Conservation (phyloP, 2,888 invertebrate species). For the Phanerotoma sp. region DNA sequence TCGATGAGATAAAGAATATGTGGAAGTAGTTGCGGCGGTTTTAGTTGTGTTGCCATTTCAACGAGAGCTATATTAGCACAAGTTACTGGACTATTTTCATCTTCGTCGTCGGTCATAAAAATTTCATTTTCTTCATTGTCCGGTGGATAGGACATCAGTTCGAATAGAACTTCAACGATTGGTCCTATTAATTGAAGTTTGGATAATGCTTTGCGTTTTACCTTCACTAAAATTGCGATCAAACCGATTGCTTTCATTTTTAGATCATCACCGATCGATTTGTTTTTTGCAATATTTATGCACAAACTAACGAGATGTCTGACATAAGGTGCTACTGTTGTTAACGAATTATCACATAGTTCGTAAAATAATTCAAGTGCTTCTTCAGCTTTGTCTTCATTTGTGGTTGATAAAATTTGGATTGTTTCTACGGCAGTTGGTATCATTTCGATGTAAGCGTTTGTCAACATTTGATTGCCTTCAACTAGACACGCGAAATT, state of each 20-base stretch:
- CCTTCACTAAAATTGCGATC: too few relatives aligned
- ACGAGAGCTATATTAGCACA: slow-evolving; percentile 76
- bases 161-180: slow-evolving; percentile 64
- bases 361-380: slow-evolving; percentile 68
- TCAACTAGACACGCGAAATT: slow-evolving; percentile 67
- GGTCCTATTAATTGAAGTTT: slow-evolving; percentile 71
- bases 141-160: slow-evolving; percentile 67
- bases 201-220: too few relatives aligned
- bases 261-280: slow-evolving; percentile 62
- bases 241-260: slow-evolving; percentile 70
- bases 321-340: slow-evolving; percentile 66
- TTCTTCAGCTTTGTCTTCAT: slow-evolving; percentile 65
- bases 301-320: slow-evolving; percentile 68
- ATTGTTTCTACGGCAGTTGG: slow-evolving; percentile 67
- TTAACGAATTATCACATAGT: slow-evolving; percentile 65
- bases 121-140: slow-evolving; percentile 67
- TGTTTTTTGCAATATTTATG: slow-evolving; percentile 64
- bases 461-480: slow-evolving; percentile 64
- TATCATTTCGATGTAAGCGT: slow-evolving; percentile 64
- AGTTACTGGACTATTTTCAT: slow-evolving; percentile 66
- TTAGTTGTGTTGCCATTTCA: slow-evolving; percentile 70
- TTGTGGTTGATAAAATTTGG: slow-evolving; percentile 60
- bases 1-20: slow-evolving; percentile 66
- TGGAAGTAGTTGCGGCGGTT: slow-evolving; percentile 75
- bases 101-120: slow-evolving; percentile 66